Evolutionary conservation across 2,888 invertebrate genomes (phyloP), one percentile per base, ranked within the genome.

Genomic region (Trachelus stipa): DNA sequence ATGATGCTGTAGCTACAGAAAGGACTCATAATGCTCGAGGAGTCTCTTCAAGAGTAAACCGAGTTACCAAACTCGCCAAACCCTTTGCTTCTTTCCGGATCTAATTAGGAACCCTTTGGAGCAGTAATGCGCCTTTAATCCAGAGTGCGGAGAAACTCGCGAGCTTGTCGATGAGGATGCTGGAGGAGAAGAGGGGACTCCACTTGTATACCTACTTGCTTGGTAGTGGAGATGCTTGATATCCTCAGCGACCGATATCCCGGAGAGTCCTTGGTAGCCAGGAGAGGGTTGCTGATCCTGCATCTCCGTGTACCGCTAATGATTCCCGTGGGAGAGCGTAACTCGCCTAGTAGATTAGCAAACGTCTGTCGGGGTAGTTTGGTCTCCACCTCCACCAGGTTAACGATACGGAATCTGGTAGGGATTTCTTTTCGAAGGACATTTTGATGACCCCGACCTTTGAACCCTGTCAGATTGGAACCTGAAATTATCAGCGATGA

Each of bases 81-180:
- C 89, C 89, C 90, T 90, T 90, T 90, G 89, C 90, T 90, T 90
- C 90, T 90, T 90, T 90, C 87, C 87, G 85, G 88, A 90, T 90
- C 89, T 90, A 90, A 90, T 90, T 90, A 90, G 88, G 85, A 83
- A 85, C 86, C 69, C 75, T 40, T 73, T n/a, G 56, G 56, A 88
- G 87, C 87, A 83, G 87, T 88, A 89, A 90, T 88, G 87, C 87
- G 88, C 87, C 89, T 89, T 89, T 90, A 89, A 90, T 90, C 89
- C 89, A 84, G 85, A 86, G 56, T 56, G 56, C 77, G 80, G 82
- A 82, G 82, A 82, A 83, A 81, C 82, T 85, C 6, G 56, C 23
- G 56, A 56, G 56, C 23, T 56, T 56, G 23, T 56, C 23, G 56
- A 56, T 9, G 56, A 56, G 56, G 56, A 23, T 56, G 23, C 23